These are phyloP conservation scores for Cryptoblepharus egeriae DNA, from an alignment of 2,797 vertebrate genomes.

Conservation along the genomic window DNA sequence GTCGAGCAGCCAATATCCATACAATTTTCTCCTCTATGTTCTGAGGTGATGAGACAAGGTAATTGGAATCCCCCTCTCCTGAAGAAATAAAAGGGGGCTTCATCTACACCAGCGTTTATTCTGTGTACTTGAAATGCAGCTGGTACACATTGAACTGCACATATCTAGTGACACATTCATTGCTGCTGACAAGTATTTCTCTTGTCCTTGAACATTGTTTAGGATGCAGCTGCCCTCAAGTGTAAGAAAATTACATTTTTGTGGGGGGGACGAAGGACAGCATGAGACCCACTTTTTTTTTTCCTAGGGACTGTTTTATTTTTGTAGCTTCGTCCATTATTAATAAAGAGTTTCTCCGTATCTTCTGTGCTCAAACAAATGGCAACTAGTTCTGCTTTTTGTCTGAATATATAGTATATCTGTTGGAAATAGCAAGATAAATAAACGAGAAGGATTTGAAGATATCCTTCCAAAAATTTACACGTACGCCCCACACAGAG, in stretches of 20 bases:
- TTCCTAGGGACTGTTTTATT: no score
- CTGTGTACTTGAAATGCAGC: neutral
- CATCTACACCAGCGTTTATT: neutral
- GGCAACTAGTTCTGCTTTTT: neutral
- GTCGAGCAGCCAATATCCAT: neutral
- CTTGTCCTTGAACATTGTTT: neutral
- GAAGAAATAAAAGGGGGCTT: neutral
- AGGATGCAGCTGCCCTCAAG: neutral
- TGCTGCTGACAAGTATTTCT: neutral
- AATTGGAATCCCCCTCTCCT: neutral
- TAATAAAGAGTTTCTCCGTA: neutral
- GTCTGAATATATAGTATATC: neutral
- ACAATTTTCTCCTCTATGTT: slow-evolving; percentile 18
- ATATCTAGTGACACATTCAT: neutral
- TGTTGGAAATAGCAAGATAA: neutral
- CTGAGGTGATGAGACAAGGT: neutral
- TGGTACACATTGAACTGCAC: neutral
- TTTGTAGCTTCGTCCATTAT: neutral
- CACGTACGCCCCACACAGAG: no score
- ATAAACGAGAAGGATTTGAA: neutral
- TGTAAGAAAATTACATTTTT: neutral
- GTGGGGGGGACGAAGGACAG: no score
- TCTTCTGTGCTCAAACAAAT: neutral
- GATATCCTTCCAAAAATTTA: neutral
- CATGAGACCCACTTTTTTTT: neutral